Evolutionary conservation across 2,113 vertebrate species (phyloP), one percentile per base, ranked within the genome.

Genomic region (Chloropsis cyanopogon): DNA sequence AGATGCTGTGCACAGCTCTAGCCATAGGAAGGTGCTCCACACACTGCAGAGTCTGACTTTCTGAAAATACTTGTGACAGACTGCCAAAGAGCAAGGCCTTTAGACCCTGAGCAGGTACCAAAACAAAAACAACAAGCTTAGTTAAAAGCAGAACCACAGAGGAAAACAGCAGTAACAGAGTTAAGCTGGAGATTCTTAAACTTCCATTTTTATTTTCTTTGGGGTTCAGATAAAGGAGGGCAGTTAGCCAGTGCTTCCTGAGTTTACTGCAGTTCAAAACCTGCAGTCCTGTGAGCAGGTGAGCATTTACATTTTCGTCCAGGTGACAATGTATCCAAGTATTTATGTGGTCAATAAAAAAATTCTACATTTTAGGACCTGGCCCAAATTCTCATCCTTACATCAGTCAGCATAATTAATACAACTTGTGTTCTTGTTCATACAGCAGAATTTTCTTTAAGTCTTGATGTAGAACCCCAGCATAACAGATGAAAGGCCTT

Each of bases 81-180:
- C 50, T 44, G 46, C 7, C 50, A 78, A 61, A 81, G 14, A 35
- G 35, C 39, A 15, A 37, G 29, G 37, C 84, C 61, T 61, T 78
- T 14, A 85, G 39, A 63, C 33, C 18, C 35, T 10, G 22, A 31
- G 10, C 69, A 66, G 14, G 15, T 15, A 75, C 46, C 21, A 44
- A 53, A 90, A 19, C 25, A 59, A 61, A 84, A 57, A 3, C 1
- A 2, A 20, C 0, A 0, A 66, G 47, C 25, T 78, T 7, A 25
- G 10, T 11, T 25, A 73, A 3, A 6, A 66, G 28, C 20, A 83
- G n/a, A 87, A 31, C 15, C 60, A 49, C 50, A 20, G 28, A 78
- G 52, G 56, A 82, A 72, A 86, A 72, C 10, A 85, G 46, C 31
- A 41, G 9, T 7, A 24, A 47, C 4, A 10, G 75, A 53, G n/a